Percentiles rank a stretch among this genome's conserved stretches.
Evolutionary conservation across 2,113 vertebrate genomes (phyloP).

Genomic region (Sorex fumeus): DNA sequence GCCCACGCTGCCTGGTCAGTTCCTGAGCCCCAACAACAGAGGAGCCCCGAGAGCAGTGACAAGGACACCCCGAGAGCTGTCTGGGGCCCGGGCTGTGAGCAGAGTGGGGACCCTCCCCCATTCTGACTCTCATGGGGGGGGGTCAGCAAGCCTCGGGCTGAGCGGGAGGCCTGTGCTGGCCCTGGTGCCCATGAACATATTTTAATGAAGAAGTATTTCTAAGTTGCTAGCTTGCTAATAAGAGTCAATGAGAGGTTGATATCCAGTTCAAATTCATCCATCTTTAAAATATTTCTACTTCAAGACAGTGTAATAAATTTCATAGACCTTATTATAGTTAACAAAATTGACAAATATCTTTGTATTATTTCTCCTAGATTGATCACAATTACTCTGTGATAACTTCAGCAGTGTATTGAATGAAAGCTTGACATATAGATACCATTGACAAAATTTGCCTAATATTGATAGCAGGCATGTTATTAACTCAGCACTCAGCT

Average conservation of each 20-base stretch:
- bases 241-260: no score
- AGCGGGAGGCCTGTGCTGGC: no score
- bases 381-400: background rate
- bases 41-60: no score
- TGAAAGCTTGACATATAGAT: background rate
- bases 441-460: background rate
- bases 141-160: no score
- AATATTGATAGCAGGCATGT: background rate
- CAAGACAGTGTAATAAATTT: background rate
- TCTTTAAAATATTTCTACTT: constrained; percentile 17
- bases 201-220: background rate
- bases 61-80: no score
- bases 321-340: constrained; percentile 31
- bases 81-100: no score
- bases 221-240: background rate
- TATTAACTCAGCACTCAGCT: background rate
- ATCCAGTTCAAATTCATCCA: no score
- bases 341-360: background rate
- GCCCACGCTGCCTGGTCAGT: no score
- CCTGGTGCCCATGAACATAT: background rate
- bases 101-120: no score
- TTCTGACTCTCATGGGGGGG: no score
- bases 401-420: background rate
- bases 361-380: background rate
- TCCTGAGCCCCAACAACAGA: no score